These are phyloP conservation scores for Blera fallax DNA, from an alignment of 2,888 invertebrate species.

Conservation along the genomic window DNA sequence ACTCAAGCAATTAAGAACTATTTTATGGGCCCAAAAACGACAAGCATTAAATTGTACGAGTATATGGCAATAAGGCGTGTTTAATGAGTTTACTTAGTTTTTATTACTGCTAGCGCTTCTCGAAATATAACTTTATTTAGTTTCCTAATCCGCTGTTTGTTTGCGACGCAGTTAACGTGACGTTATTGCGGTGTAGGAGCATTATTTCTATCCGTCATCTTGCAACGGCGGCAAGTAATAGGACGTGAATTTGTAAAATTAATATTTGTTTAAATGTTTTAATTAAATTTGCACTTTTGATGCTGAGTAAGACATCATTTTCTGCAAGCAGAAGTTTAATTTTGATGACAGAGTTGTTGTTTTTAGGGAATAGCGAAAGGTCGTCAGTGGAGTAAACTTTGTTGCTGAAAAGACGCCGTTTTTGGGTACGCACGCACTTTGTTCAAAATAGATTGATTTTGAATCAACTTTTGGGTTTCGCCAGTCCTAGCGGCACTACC, in stretches of 20 bases:
- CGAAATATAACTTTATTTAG: background rate
- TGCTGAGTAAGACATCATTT: no score
- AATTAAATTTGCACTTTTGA: background rate
- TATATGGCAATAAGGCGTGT: background rate
- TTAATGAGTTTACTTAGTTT: background rate
- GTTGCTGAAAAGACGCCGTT: no score
- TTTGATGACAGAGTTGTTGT: no score
- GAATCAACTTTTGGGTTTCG: no score
- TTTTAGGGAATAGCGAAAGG: no score
- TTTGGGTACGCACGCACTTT: no score
- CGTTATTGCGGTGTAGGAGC: background rate
- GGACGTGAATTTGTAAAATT: background rate
- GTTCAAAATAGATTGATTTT: no score
- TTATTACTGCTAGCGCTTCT: background rate
- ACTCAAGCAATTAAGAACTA: background rate
- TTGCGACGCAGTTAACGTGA: background rate
- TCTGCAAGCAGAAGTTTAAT: no score
- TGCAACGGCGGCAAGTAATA: background rate
- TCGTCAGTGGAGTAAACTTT: no score
- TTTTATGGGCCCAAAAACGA: conserved; percentile 8
- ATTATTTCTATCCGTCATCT: background rate
- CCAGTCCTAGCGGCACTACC: no score
- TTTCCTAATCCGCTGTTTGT: background rate
- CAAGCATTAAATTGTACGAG: background rate
- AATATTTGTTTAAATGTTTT: background rate